Evolutionary conservation across 2,113 vertebrate genomes (phyloP), one percentile per base, ranked within the genome.

Genomic region (Semicossyphus pulcher): DNA sequence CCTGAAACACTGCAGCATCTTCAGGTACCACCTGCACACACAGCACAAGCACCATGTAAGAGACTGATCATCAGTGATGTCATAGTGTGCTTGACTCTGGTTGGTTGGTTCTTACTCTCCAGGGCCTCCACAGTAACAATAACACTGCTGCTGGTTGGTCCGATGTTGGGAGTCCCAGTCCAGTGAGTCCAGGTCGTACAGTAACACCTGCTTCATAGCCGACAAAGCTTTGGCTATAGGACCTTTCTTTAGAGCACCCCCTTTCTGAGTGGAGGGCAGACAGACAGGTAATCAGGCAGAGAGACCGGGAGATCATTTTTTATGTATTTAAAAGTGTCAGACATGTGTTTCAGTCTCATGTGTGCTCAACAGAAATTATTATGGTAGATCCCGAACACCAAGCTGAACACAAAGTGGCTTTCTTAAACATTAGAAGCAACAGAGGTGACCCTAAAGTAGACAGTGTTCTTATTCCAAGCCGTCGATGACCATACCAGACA

Each of bases 121-220:
- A 0, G 97, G 97, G 2, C 97, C 97, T 0, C 95, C 96, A 0
- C 97, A 98, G 93, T 98, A 98, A 83, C 97, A 98, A 89, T 98
- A 98, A 84, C 95, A 96, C 79, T 98, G 97, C 92, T 98, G 97
- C 86, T 97, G 96, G 86, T 99, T 98, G 82, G 96, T 97, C 3
- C 96, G 93, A 76, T 97, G 96, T 0, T 94, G 94, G 0, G 97
- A 96, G 86, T 99, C 97, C 97, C 97, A 99, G 61, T 97, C 95
- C 54, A 99, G 94, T 52, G 96, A 91, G 14, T 96, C 94, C 0
- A 95, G 94, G 56, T 95, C 93, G 78, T 99, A 99, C 8, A 94
- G 94, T 59, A 97, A 82, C 48, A 97, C 96, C 94, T 96, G 96
- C 91, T 99, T 99, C 92, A 99, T 96, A 0, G 95, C 93, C 16